Percentiles rank a stretch among this genome's conserved stretches.
phyloP scores from a whole-genome alignment of 1,140 invertebrate species.

The Papilio glaucus region DNA sequence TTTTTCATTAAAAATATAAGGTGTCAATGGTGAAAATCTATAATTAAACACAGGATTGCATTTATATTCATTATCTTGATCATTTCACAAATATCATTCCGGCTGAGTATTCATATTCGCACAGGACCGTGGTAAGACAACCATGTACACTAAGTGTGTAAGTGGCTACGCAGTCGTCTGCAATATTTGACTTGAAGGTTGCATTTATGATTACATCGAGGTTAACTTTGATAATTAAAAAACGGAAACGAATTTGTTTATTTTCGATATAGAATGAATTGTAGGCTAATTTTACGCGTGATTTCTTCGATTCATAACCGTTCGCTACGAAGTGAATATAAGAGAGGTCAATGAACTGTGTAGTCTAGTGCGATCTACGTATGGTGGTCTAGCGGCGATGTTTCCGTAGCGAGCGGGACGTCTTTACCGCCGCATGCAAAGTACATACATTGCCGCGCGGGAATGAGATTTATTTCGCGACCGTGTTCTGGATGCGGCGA shows the following conservation, averaged over 20 bases:
- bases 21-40: too few relatives aligned
- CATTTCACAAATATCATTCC: too few relatives aligned
- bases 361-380: constrained; percentile 51
- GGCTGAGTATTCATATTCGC: too few relatives aligned
- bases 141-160: neutral
- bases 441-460: constrained; percentile 63
- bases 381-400: constrained; percentile 42
- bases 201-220: neutral
- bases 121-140: neutral
- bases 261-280: constrained; percentile 15
- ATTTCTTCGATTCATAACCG: constrained; percentile 4
- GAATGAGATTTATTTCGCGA: constrained; percentile 60
- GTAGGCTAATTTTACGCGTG: constrained; percentile 12
- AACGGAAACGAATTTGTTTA: neutral
- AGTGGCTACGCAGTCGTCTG: neutral
- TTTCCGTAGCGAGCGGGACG: constrained; percentile 54
- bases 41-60: too few relatives aligned
- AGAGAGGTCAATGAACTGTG: constrained; percentile 59
- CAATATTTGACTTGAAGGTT: neutral
- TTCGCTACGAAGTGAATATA: too few relatives aligned
- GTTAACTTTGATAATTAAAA: constrained; percentile 1
- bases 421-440: constrained; percentile 56
- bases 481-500: constrained; percentile 61
- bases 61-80: too few relatives aligned
- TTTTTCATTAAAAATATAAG: too few relatives aligned